Evolutionary conservation across 2,113 vertebrate genomes (phyloP).

Genomic region (Phaetusa simplex): DNA sequence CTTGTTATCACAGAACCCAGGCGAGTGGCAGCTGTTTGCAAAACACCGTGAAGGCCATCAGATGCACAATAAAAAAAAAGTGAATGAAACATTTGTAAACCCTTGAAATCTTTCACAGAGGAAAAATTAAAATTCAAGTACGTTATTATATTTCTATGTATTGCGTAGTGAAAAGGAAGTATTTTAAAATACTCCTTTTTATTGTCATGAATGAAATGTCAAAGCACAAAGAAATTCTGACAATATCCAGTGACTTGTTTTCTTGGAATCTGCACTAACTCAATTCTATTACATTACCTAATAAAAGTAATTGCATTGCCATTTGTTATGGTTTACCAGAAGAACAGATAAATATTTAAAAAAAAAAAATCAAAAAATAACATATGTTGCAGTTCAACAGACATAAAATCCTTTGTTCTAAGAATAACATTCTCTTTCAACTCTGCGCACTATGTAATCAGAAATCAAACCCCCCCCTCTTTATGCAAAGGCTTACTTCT

Average conservation of each 20-base stretch:
- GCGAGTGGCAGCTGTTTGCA: not conserved
- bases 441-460: not conserved
- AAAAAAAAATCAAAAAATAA: not conserved
- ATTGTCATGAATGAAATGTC: not conserved
- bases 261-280: not conserved
- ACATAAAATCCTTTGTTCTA: not conserved
- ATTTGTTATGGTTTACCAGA: not conserved
- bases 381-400: not conserved
- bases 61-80: not conserved
- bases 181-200: not conserved
- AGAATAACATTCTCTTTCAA: not conserved
- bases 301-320: not conserved
- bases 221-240: not conserved
- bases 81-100: not conserved
- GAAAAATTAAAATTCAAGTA: not conserved
- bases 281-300: not conserved
- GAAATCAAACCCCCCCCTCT: not conserved
- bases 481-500: not conserved
- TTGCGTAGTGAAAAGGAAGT: not conserved
- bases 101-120: not conserved
- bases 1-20: not conserved
- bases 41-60: not conserved
- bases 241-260: not conserved
- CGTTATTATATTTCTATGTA: not conserved
- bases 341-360: not conserved